Conservation (phyloP, 2,113 vertebrate species). For the Ceyx melanurus region DNA sequence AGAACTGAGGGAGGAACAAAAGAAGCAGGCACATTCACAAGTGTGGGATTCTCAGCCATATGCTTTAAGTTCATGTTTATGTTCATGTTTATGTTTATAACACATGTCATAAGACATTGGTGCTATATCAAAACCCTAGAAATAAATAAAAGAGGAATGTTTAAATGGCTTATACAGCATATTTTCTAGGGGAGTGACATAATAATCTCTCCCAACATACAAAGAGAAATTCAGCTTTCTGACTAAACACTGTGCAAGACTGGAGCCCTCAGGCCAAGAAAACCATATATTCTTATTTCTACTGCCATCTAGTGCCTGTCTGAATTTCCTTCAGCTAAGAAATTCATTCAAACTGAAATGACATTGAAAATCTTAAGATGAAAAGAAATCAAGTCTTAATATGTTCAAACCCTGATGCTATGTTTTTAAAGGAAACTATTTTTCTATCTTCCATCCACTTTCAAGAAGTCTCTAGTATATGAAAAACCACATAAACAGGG, state of each 20-base stretch:
- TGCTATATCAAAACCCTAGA: neutral
- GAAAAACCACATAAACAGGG: neutral
- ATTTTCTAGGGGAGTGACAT: neutral
- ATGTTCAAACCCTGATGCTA: neutral
- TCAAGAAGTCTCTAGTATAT: neutral
- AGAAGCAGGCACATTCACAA: neutral
- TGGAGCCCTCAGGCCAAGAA: neutral
- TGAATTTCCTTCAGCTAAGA: neutral
- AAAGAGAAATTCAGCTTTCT: neutral
- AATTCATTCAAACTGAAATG: neutral
- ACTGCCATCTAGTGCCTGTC: constrained; percentile 72
- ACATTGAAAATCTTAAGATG: neutral
- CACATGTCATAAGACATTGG: neutral
- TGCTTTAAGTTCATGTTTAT: neutral
- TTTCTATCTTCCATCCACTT: neutral
- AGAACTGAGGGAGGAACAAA: neutral
- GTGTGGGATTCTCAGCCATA: neutral
- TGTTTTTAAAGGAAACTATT: neutral
- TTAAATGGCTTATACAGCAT: neutral
- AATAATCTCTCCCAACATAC: neutral
- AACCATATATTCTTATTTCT: constrained; percentile 44
- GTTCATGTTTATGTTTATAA: neutral
- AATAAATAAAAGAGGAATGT: neutral
- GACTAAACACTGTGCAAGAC: neutral
- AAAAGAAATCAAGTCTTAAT: neutral